A percentile compares a stretch with the other conserved stretches of the same genome.
phyloP scores from a whole-genome alignment of 2,888 invertebrate species.

The Palloptera scutellata region DNA sequence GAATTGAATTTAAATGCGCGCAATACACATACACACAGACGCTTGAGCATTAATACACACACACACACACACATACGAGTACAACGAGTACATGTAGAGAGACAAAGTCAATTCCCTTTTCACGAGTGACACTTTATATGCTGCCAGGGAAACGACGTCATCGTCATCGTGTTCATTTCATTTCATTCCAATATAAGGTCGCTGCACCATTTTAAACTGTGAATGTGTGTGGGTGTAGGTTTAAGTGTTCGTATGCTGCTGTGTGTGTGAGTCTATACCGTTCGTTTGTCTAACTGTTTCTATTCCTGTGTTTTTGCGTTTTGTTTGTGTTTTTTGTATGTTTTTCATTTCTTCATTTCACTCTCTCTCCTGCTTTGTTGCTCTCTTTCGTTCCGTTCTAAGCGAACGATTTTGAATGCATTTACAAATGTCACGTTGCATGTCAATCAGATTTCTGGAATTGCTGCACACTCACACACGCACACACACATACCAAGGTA shows the following conservation, averaged over 20 bases:
- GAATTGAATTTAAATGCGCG: conserved; percentile 30
- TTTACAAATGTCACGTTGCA: conserved; percentile 41
- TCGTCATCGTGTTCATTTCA: neutral
- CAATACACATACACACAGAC: neutral
- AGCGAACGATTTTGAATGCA: conserved; percentile 18
- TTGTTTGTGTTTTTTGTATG: conserved; percentile 21
- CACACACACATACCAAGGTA: no score
- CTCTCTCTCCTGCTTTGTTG: neutral
- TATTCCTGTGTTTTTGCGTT: conserved; percentile 1
- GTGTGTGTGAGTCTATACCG: neutral
- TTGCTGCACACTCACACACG: no score
- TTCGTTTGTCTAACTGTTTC: no score
- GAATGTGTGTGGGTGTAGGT: conserved; percentile 16
- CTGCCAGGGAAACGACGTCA: conserved; percentile 10
- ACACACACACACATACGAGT: conserved; percentile 24
- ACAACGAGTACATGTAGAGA: conserved; percentile 22
- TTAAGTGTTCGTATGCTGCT: no score
- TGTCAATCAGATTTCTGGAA: conserved; percentile 38
- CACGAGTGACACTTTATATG: no score
- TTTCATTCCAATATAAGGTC: no score
- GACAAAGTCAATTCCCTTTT: conserved; percentile 32
- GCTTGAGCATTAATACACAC: no score
- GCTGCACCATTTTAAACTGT: neutral
- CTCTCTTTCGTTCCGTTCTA: conserved; percentile 8
- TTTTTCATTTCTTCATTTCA: no score